Evolutionary conservation across 2,113 vertebrate species (phyloP).

Genomic region (Ia io): DNA sequence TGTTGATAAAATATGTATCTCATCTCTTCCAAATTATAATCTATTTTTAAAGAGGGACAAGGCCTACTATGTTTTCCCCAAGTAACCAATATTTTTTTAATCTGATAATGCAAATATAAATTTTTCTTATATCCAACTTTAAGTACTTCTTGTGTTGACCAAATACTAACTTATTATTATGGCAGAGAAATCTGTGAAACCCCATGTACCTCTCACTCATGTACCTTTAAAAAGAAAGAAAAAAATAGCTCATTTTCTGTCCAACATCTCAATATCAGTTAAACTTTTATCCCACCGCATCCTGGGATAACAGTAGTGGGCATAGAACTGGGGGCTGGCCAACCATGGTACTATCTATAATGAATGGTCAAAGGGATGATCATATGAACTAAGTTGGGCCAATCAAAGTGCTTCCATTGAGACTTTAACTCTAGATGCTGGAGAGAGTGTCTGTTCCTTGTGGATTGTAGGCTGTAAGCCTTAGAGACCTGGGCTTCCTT

Average conservation of each 20-base stretch:
- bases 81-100: neutral
- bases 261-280: neutral
- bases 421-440: neutral
- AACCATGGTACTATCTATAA: neutral
- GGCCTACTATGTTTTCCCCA: neutral
- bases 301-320: neutral
- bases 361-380: neutral
- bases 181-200: neutral
- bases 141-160: neutral
- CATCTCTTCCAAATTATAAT: conserved; percentile 19
- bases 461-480: neutral
- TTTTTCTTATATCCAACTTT: neutral
- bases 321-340: neutral
- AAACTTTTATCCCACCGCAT: neutral
- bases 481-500: neutral
- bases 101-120: conserved; percentile 2
- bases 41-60: neutral
- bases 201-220: neutral
- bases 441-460: neutral
- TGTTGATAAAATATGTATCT: neutral
- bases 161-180: neutral
- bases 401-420: neutral
- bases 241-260: neutral
- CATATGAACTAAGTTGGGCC: neutral
- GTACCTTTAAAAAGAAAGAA: too few relatives aligned